phyloP scores from a whole-genome alignment of 2,888 invertebrate genomes.

The Sipha maydis region DNA sequence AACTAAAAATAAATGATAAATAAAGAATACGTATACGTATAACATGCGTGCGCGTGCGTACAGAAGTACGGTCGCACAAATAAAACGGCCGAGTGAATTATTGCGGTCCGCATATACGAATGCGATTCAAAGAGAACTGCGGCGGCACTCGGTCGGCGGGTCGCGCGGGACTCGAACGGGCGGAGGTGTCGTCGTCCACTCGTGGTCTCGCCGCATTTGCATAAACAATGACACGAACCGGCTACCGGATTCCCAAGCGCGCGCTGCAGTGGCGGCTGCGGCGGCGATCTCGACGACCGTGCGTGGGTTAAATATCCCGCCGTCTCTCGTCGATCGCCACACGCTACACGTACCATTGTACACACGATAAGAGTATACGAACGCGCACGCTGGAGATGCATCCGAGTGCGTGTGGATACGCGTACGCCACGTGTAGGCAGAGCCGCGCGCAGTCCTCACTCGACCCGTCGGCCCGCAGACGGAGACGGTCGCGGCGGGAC shows the following conservation, averaged over 20 bases:
- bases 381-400: background rate
- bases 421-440: no score
- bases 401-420: background rate
- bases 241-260: slow-evolving; percentile 57
- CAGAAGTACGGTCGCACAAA: slow-evolving; percentile 8
- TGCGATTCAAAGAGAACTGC: slow-evolving; percentile 39
- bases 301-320: slow-evolving; percentile 37
- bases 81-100: slow-evolving; percentile 57
- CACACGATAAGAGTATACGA: background rate
- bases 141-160: background rate
- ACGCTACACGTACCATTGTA: background rate
- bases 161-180: background rate
- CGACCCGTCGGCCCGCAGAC: no score
- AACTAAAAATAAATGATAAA: no score
- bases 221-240: slow-evolving; percentile 62
- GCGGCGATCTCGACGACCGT: slow-evolving; percentile 25
- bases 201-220: slow-evolving; percentile 56
- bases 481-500: no score
- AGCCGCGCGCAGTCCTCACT: no score
- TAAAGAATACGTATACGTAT: background rate
- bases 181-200: slow-evolving; percentile 56
- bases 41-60: background rate
- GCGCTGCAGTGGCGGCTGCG: slow-evolving; percentile 18
- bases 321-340: background rate
- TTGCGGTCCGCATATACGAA: slow-evolving; percentile 37